Conservation (phyloP, 2,888 invertebrate species). For the Chaitophorus viminalis region DNA sequence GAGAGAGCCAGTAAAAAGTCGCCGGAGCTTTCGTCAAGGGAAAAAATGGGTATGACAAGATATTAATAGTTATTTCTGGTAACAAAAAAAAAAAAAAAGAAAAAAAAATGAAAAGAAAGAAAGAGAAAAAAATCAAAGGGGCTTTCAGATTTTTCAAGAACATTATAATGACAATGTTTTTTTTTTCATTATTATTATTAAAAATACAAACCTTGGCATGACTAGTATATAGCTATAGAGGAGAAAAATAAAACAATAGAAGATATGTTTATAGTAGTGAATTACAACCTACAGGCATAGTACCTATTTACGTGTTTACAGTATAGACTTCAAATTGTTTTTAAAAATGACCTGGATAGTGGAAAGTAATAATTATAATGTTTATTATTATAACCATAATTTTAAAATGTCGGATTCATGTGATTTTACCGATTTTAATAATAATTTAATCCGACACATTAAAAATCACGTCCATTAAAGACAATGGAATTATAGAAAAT, state of each 20-base stretch:
- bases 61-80: slow-evolving; percentile 61
- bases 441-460: too few species aligned
- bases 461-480: too few species aligned
- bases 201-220: neutral
- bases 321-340: too few species aligned
- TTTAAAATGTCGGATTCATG: too few species aligned
- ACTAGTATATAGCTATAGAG: neutral
- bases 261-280: neutral
- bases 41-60: slow-evolving; percentile 61
- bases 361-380: too few species aligned
- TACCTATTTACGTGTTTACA: too few species aligned
- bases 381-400: too few species aligned
- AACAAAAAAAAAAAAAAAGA: slow-evolving; percentile 27
- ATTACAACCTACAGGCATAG: too few species aligned
- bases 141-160: slow-evolving; percentile 52
- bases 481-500: too few species aligned
- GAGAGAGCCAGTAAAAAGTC: slow-evolving; percentile 58
- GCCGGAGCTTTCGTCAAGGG: slow-evolving; percentile 56
- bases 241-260: neutral
- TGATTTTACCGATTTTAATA: too few species aligned
- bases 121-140: slow-evolving; percentile 42
- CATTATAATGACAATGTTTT: slow-evolving; percentile 50
- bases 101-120: slow-evolving; percentile 34
- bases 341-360: too few species aligned
- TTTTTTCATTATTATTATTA: slow-evolving; percentile 13